Evolutionary conservation across 1,140 invertebrate species (phyloP).

Genomic region (Acromyrmex charruanus): DNA sequence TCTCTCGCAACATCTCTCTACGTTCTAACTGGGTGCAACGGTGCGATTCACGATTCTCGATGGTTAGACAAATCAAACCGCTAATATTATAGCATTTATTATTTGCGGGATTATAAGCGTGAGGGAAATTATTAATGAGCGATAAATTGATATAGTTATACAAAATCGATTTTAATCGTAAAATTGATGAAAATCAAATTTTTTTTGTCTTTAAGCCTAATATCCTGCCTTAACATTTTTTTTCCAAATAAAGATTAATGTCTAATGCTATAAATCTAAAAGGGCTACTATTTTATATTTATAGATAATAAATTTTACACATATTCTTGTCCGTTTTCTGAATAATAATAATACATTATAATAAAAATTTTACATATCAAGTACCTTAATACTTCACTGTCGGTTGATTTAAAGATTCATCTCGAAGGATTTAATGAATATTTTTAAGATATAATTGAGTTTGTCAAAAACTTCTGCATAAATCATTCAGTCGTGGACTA

Average conservation of each 20-base stretch:
- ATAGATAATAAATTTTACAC: not conserved
- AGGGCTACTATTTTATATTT: not conserved
- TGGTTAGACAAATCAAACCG: conserved; percentile 50
- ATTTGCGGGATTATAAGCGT: conserved; percentile 24
- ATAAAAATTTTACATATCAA: not conserved
- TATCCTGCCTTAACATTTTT: not conserved
- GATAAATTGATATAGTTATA: conserved; percentile 36
- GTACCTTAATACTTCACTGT: not conserved
- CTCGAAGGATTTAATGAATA: not conserved
- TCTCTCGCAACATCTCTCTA: conserved; percentile 18
- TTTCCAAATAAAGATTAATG: not conserved
- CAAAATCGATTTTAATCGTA: conserved; percentile 39
- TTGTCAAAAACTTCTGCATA: not conserved
- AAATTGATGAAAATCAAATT: not conserved
- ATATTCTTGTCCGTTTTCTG: not conserved
- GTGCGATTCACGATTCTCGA: conserved; percentile 36
- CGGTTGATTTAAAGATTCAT: not conserved
- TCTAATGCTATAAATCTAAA: not conserved
- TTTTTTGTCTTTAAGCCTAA: not conserved
- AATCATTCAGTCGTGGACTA: not conserved
- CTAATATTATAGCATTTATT: conserved; percentile 59
- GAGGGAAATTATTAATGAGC: not conserved
- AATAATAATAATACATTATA: not conserved
- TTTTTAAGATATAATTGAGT: not conserved
- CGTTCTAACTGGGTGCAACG: not conserved